phyloP scores from a whole-genome alignment of 2,888 invertebrate genomes.

The Drosophila seclusa region DNA sequence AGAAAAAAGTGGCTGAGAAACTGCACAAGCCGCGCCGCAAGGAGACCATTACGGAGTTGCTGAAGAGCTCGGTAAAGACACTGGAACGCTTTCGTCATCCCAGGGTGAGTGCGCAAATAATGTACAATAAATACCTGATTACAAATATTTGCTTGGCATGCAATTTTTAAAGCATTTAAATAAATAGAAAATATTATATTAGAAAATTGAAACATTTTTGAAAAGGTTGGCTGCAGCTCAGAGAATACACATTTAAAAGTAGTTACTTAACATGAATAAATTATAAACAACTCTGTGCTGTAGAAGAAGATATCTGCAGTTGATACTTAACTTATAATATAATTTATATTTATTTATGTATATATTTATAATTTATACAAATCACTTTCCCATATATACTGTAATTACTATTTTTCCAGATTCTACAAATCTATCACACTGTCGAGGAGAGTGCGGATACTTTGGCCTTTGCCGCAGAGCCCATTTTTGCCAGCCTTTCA shows the following conservation, averaged over 20 bases:
- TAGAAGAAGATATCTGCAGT: neutral
- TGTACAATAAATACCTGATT: neutral
- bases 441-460: conserved; percentile 94
- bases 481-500: conserved; percentile 94
- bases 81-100: conserved; percentile 94
- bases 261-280: neutral
- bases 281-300: neutral
- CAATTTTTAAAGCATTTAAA: neutral
- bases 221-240: neutral
- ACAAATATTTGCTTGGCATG: conserved; percentile 5
- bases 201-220: neutral
- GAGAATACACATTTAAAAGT: neutral
- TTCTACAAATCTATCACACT: conserved; percentile 89
- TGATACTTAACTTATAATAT: neutral
- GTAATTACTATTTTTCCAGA: conserved; percentile 74
- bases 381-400: neutral
- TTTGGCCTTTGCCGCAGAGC: conserved; percentile 97
- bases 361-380: neutral
- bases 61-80: conserved; percentile 91
- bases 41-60: conserved; percentile 95
- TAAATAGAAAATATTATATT: neutral
- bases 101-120: conserved; percentile 85
- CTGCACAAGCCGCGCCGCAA: conserved; percentile 96
- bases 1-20: conserved; percentile 96
- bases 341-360: too few relatives aligned